Evolutionary conservation across 2,113 vertebrate genomes (phyloP), one percentile per base, ranked within the genome.

Genomic region (Hypomesus transpacificus): DNA sequence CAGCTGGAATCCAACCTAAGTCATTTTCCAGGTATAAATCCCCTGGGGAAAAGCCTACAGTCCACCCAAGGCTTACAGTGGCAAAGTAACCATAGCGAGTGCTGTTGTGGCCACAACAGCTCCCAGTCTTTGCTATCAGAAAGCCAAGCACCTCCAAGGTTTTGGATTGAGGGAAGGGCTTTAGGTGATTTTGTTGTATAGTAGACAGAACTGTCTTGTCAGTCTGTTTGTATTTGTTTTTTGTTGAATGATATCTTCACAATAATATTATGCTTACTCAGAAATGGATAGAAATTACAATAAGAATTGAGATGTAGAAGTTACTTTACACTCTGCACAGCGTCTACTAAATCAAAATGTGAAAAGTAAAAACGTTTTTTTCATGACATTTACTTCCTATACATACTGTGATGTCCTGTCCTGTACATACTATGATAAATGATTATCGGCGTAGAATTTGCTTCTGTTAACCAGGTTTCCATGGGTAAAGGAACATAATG

Each of bases 21-120:
- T 80, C 73, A 51, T 76, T 83, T 78, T 52, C 34, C 77, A 58
- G 50, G 75, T 75, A 70, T 28, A 86, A 86, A 84, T 86, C 83
- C 85, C 76, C 76, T 2, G 28, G 80, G 84, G 83, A 82, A 86
- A 78, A 82, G 86, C 86, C 84, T 74, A 67, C 71, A 80, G 87
- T 82, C 78, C 76, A 78, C 87, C 83, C 79, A 77, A 75, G 85
- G 88, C 88, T 89, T 77, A 87, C 66, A 66, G 75, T 80, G 73
- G 82, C 81, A 83, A 80, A 77, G 82, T 80, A 90, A 80, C 86
- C 83, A 82, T 84, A 81, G 85, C 82, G 69, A 87, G 82, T 80
- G 85, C 84, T 83, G 18, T 67, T 80, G 78, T 78, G 70, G 83
- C 75, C 76, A 79, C 78, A 84, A 81, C 80, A 74, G 86, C 81